A percentile compares a stretch with the other conserved stretches of the same genome.
phyloP scores from a whole-genome alignment of 2,888 invertebrate species.

The Himalopsyche kuldschensis region DNA sequence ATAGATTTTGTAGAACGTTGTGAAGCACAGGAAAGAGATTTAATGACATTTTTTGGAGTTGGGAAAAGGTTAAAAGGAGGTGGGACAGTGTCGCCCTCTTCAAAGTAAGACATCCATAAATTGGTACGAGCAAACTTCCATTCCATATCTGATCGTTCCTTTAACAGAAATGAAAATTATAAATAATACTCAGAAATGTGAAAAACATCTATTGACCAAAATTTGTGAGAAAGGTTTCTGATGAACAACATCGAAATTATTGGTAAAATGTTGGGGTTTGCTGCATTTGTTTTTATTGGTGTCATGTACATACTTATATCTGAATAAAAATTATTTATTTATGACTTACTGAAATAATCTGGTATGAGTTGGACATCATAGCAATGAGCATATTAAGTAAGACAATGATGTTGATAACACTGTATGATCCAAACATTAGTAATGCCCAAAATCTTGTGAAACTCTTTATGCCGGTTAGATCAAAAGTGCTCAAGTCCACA shows the following conservation, averaged over 20 bases:
- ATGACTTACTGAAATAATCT: constrained; percentile 87
- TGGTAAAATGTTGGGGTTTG: too few species aligned
- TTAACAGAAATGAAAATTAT: constrained; percentile 30
- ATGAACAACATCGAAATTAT: too few species aligned
- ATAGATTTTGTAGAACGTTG: constrained; percentile 60
- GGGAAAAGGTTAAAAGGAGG: constrained; percentile 95
- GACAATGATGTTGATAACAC: constrained; percentile 95
- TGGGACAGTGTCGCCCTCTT: constrained; percentile 88
- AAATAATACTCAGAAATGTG: not conserved
- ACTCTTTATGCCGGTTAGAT: constrained; percentile 91
- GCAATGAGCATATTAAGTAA: constrained; percentile 97
- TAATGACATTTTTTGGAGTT: constrained; percentile 72
- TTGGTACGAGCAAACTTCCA: constrained; percentile 97
- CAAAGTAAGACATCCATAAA: constrained; percentile 97
- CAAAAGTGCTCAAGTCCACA: constrained; percentile 91
- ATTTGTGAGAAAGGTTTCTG: not conserved
- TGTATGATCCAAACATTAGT: constrained; percentile 96
- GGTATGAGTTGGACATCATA: constrained; percentile 99
- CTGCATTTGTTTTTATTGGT: too few species aligned
- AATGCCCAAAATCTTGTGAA: constrained; percentile 97
- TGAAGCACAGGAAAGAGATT: constrained; percentile 51
- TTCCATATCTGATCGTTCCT: constrained; percentile 93
- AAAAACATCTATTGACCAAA: not conserved
- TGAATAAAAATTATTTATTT: too few species aligned
- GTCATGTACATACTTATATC: too few species aligned